These are phyloP conservation scores for Otolemur crassicaudatus DNA, from an alignment of 2,797 vertebrate genomes.

Conservation along the genomic window DNA sequence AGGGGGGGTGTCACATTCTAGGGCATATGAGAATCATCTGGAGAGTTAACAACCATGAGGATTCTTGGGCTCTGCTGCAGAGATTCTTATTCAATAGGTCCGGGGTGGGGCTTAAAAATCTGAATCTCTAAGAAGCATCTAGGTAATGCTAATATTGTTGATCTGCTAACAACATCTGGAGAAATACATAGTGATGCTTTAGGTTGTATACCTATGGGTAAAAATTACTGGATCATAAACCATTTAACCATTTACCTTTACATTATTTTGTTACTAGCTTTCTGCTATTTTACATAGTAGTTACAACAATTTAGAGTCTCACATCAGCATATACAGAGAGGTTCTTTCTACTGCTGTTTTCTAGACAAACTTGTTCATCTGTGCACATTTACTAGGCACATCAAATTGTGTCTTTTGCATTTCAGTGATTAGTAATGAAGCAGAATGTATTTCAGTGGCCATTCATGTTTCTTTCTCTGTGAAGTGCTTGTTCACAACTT, in stretches of 20 bases:
- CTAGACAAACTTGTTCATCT: background rate
- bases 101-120: background rate
- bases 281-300: conserved; percentile 34
- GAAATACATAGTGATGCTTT: background rate
- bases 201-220: background rate
- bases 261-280: conserved; percentile 52
- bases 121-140: background rate
- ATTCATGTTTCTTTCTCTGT: background rate
- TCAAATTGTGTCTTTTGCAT: background rate
- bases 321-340: background rate
- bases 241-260: conserved; percentile 35
- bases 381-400: background rate
- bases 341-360: background rate
- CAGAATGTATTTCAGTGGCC: background rate
- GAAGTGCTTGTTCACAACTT: conserved; percentile 21
- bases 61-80: background rate
- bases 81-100: background rate
- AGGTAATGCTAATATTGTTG: background rate
- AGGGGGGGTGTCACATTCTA: background rate
- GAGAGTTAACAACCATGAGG: background rate
- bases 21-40: background rate
- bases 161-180: background rate
- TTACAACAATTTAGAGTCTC: background rate
- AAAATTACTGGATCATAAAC: background rate
- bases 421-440: background rate